These are phyloP conservation scores for Mormyrus lacerda DNA, from an alignment of 2,113 vertebrate species.

Conservation along the genomic window DNA sequence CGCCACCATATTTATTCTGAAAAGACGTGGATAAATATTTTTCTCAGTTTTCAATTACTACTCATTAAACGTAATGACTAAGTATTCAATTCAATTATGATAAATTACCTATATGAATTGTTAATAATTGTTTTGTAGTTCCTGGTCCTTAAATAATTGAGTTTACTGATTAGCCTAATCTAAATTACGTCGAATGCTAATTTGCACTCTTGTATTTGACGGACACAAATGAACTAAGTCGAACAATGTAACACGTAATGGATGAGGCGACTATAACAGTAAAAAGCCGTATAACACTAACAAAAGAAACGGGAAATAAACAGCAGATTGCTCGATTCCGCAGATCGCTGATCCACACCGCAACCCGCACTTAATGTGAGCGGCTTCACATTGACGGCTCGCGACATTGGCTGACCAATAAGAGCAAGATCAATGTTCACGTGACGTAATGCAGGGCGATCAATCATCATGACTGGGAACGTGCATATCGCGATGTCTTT, in stretches of 20 bases:
- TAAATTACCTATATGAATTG: not conserved
- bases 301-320: not conserved
- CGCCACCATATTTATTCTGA: not conserved
- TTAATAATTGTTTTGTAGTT: not conserved
- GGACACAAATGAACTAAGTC: not conserved
- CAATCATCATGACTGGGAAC: not conserved
- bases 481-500: not conserved
- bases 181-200: not conserved
- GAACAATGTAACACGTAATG: not conserved
- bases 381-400: not conserved
- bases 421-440: not conserved
- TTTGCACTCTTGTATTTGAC: not conserved
- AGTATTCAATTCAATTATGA: not conserved
- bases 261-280: not conserved
- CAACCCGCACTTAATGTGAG: not conserved
- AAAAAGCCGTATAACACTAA: not conserved
- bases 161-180: not conserved
- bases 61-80: not conserved
- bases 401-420: not conserved
- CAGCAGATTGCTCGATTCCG: not conserved
- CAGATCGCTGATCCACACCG: not conserved
- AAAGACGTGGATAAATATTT: not conserved
- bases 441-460: not conserved
- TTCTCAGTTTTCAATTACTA: not conserved
- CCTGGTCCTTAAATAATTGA: not conserved